Base-by-base conservation (phyloP, 2,113 vertebrate species). In the Pleuronectes platessa region DNA sequence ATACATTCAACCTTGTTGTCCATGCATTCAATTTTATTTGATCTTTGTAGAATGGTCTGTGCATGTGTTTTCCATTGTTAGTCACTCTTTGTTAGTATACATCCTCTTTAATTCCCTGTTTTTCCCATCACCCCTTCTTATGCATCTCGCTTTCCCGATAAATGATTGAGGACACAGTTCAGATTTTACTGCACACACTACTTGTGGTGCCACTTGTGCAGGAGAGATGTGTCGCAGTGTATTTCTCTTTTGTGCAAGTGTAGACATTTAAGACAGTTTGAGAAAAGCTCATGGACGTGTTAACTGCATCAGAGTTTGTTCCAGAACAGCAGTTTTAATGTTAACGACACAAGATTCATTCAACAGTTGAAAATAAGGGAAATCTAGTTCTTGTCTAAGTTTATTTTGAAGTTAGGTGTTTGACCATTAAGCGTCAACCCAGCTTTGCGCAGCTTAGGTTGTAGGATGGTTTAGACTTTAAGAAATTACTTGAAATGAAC, bases 1-100 rank as follows among this genome's bases (percentile, higher is more conserved):
- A 15, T 21, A 59, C 42, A 73, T 75, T 71, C 54, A 70, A 64
- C n/a, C 14, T 53, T 76, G n/a, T 63, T 5, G 2, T 68, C 35
- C 53, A 76, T 79, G 82, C 81, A 85, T 90, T 62, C 11, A 17
- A 6, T 84, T 77, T 76, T 56, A 2, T 79, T 68, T 77, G 42
- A 51, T 72, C 27, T 71, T 10, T 61, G 53, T 85, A 35, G 26
- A 75, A 67, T 81, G 42, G 73, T 79, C 69, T 72, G n/a, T 90
- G 85, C 83, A 89, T 86, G 82, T 80, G 17, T 88, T 82, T 89
- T 70, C 54, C 82, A 82, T 82, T 82, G 62, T 86, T 86, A 31
- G 73, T 74, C 75, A 79, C 53, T 62, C 69, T 82, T 51, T 51
- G 42, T 82, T 35, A 65, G 35, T 86, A 5, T 71, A 78, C 58